A percentile compares a stretch with the other conserved stretches of the same genome.
These are phyloP conservation scores for Eupeodes luniger DNA, from an alignment of 2,888 invertebrate species.

Conservation along the genomic window DNA sequence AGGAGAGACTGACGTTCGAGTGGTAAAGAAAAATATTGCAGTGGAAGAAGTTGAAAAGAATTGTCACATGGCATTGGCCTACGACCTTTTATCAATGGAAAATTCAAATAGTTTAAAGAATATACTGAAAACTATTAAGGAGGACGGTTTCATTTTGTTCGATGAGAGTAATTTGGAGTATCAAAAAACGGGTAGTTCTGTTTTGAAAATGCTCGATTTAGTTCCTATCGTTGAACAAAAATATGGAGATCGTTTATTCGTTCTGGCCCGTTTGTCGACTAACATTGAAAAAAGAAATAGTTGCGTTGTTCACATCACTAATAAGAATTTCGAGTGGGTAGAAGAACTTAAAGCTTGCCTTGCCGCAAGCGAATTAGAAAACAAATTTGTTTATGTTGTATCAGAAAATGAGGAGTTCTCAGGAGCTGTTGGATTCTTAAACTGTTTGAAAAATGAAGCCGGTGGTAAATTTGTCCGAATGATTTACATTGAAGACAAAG, in stretches of 20 bases:
- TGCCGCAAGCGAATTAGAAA: slow-evolving; percentile 87
- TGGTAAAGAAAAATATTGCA: slow-evolving; percentile 87
- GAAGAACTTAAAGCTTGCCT: slow-evolving; percentile 91
- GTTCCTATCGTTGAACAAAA: slow-evolving; percentile 87
- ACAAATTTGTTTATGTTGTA: slow-evolving; percentile 88
- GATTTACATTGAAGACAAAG: slow-evolving; percentile 88
- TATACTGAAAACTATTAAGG: slow-evolving; percentile 87
- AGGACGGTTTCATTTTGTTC: slow-evolving; percentile 89
- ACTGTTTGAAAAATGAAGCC: slow-evolving; percentile 94
- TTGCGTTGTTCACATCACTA: slow-evolving; percentile 87
- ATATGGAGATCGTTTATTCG: slow-evolving; percentile 87
- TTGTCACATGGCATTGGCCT: slow-evolving; percentile 88
- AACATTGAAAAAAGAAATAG: slow-evolving; percentile 82
- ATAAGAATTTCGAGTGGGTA: slow-evolving; percentile 91
- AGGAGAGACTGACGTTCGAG: slow-evolving; percentile 87
- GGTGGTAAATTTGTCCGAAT: slow-evolving; percentile 92
- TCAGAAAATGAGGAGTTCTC: slow-evolving; percentile 88
- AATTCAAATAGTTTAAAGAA: slow-evolving; percentile 86
- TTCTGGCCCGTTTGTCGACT: slow-evolving; percentile 86
- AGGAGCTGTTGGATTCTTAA: slow-evolving; percentile 94
- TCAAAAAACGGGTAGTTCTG: slow-evolving; percentile 83
- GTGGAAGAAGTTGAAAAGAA: slow-evolving; percentile 87
- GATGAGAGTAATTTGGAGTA: slow-evolving; percentile 87
- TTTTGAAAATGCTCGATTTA: slow-evolving; percentile 84
- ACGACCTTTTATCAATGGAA: slow-evolving; percentile 87